Evolutionary conservation across 53 echinoderm and acorn worm species (phyloP).

Genomic region (Paracentrotus lividus): DNA sequence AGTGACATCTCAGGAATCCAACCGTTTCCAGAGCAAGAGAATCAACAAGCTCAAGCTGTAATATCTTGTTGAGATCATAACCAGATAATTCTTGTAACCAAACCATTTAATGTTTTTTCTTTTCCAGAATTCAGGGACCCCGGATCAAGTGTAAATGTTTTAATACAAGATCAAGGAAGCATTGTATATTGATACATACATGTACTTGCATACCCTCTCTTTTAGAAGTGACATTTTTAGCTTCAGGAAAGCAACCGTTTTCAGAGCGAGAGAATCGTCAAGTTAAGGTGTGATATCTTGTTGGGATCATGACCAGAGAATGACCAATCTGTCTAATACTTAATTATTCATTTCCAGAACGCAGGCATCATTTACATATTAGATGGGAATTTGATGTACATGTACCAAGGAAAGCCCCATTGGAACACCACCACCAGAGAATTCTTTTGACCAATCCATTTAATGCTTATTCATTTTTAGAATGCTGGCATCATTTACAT

Average conservation of each 20-base stretch:
- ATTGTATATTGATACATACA: not conserved
- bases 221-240: not conserved
- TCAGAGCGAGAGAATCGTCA: not conserved
- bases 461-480: not conserved
- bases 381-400: slow-evolving; percentile 25
- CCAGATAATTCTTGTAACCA: too few relatives aligned
- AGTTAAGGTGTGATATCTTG: not conserved
- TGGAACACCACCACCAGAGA: not conserved
- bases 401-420: too few relatives aligned
- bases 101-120: not conserved
- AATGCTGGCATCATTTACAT: slow-evolving; percentile 58
- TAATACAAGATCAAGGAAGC: not conserved
- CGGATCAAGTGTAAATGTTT: too few relatives aligned
- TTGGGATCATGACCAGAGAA: not conserved
- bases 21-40: too few relatives aligned
- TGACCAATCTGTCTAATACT: not conserved
- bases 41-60: too few relatives aligned
- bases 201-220: not conserved
- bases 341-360: slow-evolving; percentile 35
- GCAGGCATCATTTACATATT: slow-evolving; percentile 55
- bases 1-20: too few relatives aligned
- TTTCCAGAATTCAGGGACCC: not conserved
- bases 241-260: not conserved
- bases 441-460: not conserved
- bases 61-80: too few relatives aligned